Evolutionary conservation across 2,113 vertebrate genomes (phyloP).

Genomic region (Engystomops pustulosus): DNA sequence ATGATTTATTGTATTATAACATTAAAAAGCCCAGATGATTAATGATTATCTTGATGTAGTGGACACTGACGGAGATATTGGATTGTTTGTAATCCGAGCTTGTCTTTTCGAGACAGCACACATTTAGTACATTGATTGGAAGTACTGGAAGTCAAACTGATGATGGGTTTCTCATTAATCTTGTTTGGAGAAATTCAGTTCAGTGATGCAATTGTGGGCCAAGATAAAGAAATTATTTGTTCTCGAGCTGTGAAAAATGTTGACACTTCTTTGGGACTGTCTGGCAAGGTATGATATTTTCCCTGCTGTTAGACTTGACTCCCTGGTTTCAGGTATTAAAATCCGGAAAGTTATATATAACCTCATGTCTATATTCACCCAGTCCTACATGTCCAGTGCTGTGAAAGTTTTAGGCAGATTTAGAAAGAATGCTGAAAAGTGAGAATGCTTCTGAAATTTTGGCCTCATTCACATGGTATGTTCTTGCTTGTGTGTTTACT

Average conservation of each 20-base stretch:
- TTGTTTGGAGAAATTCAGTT: conserved; percentile 20
- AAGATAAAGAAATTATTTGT: conserved; percentile 14
- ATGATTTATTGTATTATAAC: conserved; percentile 27
- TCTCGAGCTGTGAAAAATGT: not conserved
- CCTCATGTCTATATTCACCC: no score
- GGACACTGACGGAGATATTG: conserved; percentile 40
- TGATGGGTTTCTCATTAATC: conserved; percentile 45
- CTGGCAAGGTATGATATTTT: no score
- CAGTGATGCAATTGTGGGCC: conserved; percentile 32
- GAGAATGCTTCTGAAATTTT: no score
- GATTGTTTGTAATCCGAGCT: conserved; percentile 34
- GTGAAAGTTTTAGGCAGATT: no score
- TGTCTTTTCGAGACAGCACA: conserved; percentile 19
- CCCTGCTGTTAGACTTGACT: no score
- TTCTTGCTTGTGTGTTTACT: no score
- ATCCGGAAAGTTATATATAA: no score
- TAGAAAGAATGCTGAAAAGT: no score
- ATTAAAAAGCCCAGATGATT: conserved; percentile 21
- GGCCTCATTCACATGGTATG: no score
- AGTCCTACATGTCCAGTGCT: no score
- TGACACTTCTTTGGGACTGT: not conserved
- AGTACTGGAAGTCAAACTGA: conserved; percentile 44
- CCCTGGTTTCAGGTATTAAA: no score
- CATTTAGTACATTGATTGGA: conserved; percentile 51
- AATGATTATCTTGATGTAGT: conserved; percentile 21